Evolutionary conservation across 2,113 vertebrate species (phyloP).

Genomic region (Mesitornis unicolor): DNA sequence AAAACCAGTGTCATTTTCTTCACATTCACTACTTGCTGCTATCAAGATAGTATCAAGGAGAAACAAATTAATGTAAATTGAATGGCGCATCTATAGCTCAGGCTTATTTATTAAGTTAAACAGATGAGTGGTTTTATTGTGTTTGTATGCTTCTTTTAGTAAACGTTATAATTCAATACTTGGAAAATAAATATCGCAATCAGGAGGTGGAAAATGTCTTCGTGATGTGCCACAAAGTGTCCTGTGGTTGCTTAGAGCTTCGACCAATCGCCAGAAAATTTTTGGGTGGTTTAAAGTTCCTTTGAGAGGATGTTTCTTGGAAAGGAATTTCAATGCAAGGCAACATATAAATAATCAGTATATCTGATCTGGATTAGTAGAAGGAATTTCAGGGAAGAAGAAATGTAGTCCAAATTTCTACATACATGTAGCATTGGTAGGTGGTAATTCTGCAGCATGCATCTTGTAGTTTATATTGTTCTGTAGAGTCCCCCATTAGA

Average conservation of each 20-base stretch:
- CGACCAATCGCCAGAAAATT: neutral
- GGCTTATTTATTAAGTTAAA: conserved; percentile 21
- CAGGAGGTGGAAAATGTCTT: neutral
- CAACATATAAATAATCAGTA: neutral
- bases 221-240: neutral
- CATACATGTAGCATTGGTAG: neutral
- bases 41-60: neutral
- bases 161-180: neutral
- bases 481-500: neutral
- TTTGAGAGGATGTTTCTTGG: neutral
- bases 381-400: neutral
- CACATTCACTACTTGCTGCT: conserved; percentile 13
- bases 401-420: neutral
- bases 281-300: neutral
- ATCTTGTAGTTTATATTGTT: neutral
- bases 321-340: neutral
- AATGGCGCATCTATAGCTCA: neutral
- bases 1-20: conserved; percentile 11
- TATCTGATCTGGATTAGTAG: neutral
- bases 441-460: neutral
- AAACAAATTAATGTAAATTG: neutral
- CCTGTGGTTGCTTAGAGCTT: neutral
- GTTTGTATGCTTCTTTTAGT: neutral
- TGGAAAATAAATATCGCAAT: neutral
- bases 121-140: neutral